Percentiles rank a stretch among this genome's conserved stretches.
phyloP scores from a whole-genome alignment of 2,113 vertebrate genomes.

The Isurus oxyrinchus region DNA sequence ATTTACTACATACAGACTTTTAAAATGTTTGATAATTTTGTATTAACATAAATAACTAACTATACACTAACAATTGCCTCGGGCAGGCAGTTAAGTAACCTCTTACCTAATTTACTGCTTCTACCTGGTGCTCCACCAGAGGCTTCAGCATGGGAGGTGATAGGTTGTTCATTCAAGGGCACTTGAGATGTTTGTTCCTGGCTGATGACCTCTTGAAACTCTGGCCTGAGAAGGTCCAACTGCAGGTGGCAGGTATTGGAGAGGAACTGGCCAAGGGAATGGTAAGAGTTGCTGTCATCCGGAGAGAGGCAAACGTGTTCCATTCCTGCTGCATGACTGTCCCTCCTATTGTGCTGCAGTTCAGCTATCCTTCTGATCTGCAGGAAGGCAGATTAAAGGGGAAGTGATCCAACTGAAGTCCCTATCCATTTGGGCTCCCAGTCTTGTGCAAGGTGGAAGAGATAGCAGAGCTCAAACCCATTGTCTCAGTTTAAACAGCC shows the following conservation, averaged over 20 bases:
- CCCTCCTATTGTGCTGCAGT: background rate
- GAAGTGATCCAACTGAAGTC: background rate
- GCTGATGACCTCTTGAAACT: background rate
- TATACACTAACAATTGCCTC: background rate
- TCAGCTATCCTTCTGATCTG: background rate
- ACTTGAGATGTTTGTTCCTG: background rate
- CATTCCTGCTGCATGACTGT: background rate
- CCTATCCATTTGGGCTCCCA: background rate
- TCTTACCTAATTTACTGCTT: background rate
- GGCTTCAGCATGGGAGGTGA: background rate
- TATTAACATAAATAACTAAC: background rate
- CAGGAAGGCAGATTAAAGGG: too few species aligned
- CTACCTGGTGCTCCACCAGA: background rate
- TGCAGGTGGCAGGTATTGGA: background rate
- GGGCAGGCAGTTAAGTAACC: background rate
- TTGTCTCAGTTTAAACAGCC: background rate
- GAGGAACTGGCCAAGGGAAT: background rate
- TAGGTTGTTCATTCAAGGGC: background rate
- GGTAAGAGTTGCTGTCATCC: background rate
- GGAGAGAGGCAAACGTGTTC: background rate
- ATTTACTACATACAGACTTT: background rate
- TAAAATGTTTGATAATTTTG: background rate
- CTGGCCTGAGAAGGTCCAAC: background rate
- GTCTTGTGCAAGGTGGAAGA: background rate
- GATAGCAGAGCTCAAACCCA: background rate